A percentile compares a stretch with the other conserved stretches of the same genome.
phyloP scores from a whole-genome alignment of 2,113 vertebrate genomes.

The Ibidorhyncha struthersii region DNA sequence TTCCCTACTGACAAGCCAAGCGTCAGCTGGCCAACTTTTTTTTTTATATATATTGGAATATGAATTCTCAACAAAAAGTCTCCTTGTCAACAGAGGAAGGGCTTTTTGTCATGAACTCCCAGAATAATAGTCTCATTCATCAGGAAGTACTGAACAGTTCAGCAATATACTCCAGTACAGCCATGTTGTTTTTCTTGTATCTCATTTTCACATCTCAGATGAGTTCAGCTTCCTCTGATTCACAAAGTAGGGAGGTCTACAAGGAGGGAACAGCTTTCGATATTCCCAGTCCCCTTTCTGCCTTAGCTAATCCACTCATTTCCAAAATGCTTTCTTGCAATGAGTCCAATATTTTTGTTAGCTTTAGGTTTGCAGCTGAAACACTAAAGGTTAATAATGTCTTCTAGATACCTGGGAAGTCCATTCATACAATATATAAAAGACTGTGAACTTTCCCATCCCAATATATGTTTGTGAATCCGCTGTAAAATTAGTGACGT shows the following conservation, averaged over 20 bases:
- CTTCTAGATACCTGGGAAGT: not conserved
- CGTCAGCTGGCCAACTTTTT: not conserved
- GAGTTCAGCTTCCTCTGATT: not conserved
- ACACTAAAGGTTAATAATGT: not conserved
- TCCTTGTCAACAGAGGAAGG: not conserved
- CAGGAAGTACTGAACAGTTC: not conserved
- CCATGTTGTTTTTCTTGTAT: not conserved
- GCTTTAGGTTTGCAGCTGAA: not conserved
- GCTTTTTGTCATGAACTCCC: not conserved
- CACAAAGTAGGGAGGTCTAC: not conserved
- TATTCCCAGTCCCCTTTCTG: not conserved
- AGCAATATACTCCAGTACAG: not conserved
- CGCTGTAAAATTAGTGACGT: not conserved
- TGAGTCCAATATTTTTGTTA: not conserved
- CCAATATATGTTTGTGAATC: not conserved
- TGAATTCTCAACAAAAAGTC: constrained; percentile 11
- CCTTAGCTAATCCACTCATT: not conserved
- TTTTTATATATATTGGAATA: not conserved
- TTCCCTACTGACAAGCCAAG: not conserved
- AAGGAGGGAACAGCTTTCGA: not conserved
- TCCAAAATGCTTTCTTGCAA: not conserved
- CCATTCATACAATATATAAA: not conserved
- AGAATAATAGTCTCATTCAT: constrained; percentile 30
- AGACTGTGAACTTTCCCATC: not conserved
- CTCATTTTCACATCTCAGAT: not conserved